phyloP scores from a whole-genome alignment of 23 tunicate species.

The Halocynthia roretzi region DNA sequence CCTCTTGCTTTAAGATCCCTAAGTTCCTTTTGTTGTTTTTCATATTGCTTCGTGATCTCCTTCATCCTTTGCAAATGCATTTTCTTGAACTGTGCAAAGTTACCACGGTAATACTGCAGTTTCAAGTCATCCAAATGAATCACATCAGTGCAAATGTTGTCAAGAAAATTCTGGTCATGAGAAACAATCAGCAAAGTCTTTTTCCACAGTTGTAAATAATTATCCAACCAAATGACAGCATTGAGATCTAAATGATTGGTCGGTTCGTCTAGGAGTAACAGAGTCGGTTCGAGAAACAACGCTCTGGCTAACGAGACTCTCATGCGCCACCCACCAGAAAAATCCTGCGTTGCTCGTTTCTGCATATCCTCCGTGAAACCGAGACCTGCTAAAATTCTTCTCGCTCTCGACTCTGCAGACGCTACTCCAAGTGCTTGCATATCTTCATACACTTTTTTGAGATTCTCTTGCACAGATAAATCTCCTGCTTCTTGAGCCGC shows the following conservation, averaged over 20 bases:
- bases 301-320: conserved; percentile 98
- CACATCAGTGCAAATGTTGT: conserved; percentile 94
- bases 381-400: conserved; percentile 93
- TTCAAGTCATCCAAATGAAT: conserved; percentile 85
- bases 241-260: conserved; percentile 98
- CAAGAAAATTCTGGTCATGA: conserved; percentile 94
- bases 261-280: conserved; percentile 95
- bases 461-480: conserved; percentile 68
- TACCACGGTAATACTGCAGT: conserved; percentile 85
- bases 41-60: conserved; percentile 82
- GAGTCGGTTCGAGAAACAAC: conserved; percentile 91
- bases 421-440: conserved; percentile 89
- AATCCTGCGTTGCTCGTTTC: conserved; percentile 77
- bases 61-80: conserved; percentile 80
- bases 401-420: conserved; percentile 90
- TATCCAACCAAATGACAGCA: conserved; percentile 99
- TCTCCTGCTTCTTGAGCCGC: conserved; percentile 73
- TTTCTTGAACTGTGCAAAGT: conserved; percentile 84
- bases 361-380: conserved; percentile 96
- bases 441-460: conserved; percentile 90
- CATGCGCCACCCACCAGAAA: conserved; percentile 99
- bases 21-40: conserved; percentile 86
- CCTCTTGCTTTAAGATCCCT: conserved; percentile 80
- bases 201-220: conserved; percentile 94
- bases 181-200: conserved; percentile 95